Conservation (phyloP, 2,113 vertebrate species). For the Strigops habroptila region DNA sequence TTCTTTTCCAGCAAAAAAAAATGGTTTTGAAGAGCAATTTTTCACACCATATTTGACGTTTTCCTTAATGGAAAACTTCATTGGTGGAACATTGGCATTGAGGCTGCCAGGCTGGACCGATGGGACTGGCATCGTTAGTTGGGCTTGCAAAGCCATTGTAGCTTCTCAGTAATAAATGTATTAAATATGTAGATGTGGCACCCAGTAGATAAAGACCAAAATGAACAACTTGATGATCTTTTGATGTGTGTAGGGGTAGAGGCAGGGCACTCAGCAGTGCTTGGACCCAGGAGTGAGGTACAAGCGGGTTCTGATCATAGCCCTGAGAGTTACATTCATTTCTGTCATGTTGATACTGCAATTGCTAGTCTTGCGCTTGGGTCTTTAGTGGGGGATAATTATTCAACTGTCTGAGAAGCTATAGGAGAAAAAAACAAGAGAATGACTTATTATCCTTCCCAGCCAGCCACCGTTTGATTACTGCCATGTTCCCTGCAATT, state of each 20-base stretch:
- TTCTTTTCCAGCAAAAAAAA: background rate
- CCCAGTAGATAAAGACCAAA: background rate
- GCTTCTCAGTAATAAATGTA: background rate
- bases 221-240: background rate
- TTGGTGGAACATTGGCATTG: background rate
- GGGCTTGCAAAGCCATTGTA: background rate
- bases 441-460: background rate
- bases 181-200: background rate
- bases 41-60: background rate
- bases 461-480: background rate
- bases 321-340: background rate
- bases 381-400: background rate
- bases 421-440: background rate
- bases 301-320: background rate
- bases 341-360: background rate
- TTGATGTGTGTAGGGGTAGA: background rate
- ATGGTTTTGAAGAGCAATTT: background rate
- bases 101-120: background rate
- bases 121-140: background rate
- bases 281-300: background rate
- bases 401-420: background rate
- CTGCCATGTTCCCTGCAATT: slow-evolving; percentile 3
- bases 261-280: background rate
- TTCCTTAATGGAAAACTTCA: background rate
- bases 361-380: background rate